phyloP scores from a whole-genome alignment of 2,797 vertebrate genomes.

The Xerus rutilus region DNA sequence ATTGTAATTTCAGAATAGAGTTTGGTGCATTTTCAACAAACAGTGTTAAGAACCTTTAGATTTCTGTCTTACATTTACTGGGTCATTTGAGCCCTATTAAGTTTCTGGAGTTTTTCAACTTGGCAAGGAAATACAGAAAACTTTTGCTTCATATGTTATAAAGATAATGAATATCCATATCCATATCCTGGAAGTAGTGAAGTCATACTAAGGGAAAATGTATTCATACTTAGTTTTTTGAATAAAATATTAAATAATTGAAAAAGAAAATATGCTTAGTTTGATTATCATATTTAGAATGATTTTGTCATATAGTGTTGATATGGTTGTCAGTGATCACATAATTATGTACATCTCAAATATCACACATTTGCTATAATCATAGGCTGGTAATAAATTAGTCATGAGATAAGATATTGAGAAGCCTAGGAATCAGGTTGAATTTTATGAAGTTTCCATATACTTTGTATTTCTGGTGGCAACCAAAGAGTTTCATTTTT shows the following conservation, averaged over 20 bases:
- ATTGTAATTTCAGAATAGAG: slow-evolving; percentile 76
- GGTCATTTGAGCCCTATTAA: slow-evolving; percentile 62
- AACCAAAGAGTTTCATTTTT: slow-evolving; percentile 21
- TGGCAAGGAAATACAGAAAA: slow-evolving; percentile 60
- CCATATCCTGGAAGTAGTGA: background rate
- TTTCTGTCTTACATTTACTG: slow-evolving; percentile 74
- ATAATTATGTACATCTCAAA: background rate
- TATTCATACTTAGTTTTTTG: background rate
- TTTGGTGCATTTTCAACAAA: slow-evolving; percentile 80
- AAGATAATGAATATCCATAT: background rate
- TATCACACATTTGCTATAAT: background rate
- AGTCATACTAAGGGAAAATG: background rate
- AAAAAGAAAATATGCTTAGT: slow-evolving; percentile 44
- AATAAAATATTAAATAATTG: background rate
- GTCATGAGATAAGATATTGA: slow-evolving; percentile 27
- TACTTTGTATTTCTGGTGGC: slow-evolving; percentile 50
- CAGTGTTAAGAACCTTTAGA: slow-evolving; percentile 69
- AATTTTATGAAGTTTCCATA: background rate
- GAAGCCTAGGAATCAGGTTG: slow-evolving; percentile 17
- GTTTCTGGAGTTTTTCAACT: slow-evolving; percentile 55
- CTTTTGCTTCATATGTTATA: slow-evolving; percentile 61
- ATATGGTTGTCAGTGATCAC: background rate
- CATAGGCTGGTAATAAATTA: slow-evolving; percentile 21
- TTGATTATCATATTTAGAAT: slow-evolving; percentile 25
- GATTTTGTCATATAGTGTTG: background rate